Percentiles rank a stretch among this genome's conserved stretches.
Evolutionary conservation across 2,888 invertebrate species (phyloP).

Genomic region (Eristalis arbustorum): DNA sequence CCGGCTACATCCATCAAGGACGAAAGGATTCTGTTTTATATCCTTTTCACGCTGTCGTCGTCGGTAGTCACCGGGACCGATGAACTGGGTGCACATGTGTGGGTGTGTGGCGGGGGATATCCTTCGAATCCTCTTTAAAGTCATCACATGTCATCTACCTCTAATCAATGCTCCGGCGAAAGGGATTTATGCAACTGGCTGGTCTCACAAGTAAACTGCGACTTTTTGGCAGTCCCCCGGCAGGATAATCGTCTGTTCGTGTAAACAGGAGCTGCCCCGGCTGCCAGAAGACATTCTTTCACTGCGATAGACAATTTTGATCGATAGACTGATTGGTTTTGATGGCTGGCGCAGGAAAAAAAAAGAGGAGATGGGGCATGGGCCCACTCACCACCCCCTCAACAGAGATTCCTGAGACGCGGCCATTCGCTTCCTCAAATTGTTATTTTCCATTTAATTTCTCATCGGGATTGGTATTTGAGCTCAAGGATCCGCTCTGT

Average conservation of each 20-base stretch:
- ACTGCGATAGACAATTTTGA: neutral
- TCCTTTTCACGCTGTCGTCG: constrained; percentile 36
- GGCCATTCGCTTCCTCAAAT: constrained; percentile 19
- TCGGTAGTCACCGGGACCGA: neutral
- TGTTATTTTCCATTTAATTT: constrained; percentile 60
- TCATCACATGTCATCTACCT: constrained; percentile 60
- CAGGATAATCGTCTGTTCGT: constrained; percentile 17
- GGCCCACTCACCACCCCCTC: neutral
- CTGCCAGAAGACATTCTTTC: neutral
- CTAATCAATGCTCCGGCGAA: constrained; percentile 34
- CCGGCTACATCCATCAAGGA: constrained; percentile 36
- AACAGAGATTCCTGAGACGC: neutral
- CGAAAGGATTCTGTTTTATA: constrained; percentile 36
- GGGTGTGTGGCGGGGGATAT: neutral
- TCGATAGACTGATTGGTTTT: constrained; percentile 20
- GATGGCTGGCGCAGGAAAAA: neutral
- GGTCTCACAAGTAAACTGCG: neutral
- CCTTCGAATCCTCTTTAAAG: constrained; percentile 47
- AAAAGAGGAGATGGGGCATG: neutral
- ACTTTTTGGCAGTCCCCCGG: neutral
- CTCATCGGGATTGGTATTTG: constrained; percentile 54
- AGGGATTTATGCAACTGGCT: constrained; percentile 4
- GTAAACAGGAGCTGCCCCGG: neutral
- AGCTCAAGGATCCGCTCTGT: constrained; percentile 31
- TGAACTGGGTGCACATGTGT: constrained; percentile 9